Evolutionary conservation across 2,797 vertebrate species (phyloP).

Genomic region (Mus spretus): DNA sequence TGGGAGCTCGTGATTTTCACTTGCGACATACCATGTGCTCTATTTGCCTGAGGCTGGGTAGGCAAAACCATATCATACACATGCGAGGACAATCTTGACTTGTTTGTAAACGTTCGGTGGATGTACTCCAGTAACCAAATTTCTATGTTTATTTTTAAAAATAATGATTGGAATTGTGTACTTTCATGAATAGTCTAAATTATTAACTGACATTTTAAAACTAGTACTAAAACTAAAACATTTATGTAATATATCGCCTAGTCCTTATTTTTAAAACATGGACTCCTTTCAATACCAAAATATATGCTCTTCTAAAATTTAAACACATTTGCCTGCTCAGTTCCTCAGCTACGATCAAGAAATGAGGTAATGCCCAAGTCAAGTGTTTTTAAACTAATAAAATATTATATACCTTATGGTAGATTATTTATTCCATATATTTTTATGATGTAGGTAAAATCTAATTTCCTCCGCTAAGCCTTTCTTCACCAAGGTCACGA

Average conservation of each 20-base stretch:
- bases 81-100: background rate
- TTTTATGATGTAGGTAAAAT: slow-evolving; percentile 38
- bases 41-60: background rate
- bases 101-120: background rate
- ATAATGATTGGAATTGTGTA: background rate
- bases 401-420: background rate
- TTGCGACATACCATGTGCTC: background rate
- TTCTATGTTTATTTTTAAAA: background rate
- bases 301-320: background rate
- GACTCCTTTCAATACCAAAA: background rate
- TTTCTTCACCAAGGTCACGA: slow-evolving; percentile 49
- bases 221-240: background rate
- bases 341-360: background rate
- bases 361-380: slow-evolving; percentile 63
- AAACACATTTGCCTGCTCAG: background rate
- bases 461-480: slow-evolving; percentile 40
- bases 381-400: slow-evolving; percentile 68
- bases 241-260: background rate
- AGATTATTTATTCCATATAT: slow-evolving; percentile 36
- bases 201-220: slow-evolving; percentile 8
- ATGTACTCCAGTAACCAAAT: background rate
- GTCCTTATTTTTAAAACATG: background rate
- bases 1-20: background rate
- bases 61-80: background rate
- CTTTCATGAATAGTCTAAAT: background rate